Evolutionary conservation across 2,797 vertebrate species (phyloP).

Genomic region (Furcifer pardalis): DNA sequence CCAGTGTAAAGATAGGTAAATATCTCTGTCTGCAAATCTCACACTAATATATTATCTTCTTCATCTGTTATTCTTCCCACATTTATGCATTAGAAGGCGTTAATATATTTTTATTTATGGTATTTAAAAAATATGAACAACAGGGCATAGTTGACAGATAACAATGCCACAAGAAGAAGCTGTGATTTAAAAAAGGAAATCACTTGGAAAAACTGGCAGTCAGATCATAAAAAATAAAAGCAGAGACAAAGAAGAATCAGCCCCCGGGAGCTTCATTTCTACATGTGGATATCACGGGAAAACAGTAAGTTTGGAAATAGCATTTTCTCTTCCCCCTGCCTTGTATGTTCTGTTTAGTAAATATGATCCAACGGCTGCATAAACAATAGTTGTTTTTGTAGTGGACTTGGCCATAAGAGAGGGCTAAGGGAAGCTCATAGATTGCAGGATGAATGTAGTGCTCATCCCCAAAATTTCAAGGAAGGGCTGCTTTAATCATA

Average conservation of each 20-base stretch:
- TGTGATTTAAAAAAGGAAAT: constrained; percentile 55
- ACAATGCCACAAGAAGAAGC: neutral
- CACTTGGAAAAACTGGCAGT: constrained; percentile 63
- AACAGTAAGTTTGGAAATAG: constrained; percentile 65
- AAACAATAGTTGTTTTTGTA: constrained; percentile 47
- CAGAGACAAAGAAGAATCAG: constrained; percentile 41
- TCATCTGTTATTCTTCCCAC: constrained; percentile 36
- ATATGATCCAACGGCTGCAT: constrained; percentile 70
- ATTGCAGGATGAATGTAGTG: too few relatives aligned
- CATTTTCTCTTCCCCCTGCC: constrained; percentile 27
- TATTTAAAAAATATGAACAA: neutral
- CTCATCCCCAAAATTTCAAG: too few relatives aligned
- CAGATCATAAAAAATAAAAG: constrained; percentile 66
- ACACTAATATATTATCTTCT: constrained; percentile 26
- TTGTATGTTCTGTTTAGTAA: constrained; percentile 62
- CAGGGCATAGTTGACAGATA: constrained; percentile 18
- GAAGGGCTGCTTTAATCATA: too few relatives aligned
- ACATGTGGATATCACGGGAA: constrained; percentile 62
- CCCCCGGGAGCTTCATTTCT: constrained; percentile 38
- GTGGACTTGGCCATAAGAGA: neutral
- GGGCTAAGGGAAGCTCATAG: too few relatives aligned
- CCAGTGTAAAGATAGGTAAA: constrained; percentile 40
- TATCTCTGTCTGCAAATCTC: constrained; percentile 43
- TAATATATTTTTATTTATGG: constrained; percentile 27
- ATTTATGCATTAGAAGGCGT: constrained; percentile 33